phyloP scores from a whole-genome alignment of 2,888 invertebrate species.

The Plagodis dolabraria region DNA sequence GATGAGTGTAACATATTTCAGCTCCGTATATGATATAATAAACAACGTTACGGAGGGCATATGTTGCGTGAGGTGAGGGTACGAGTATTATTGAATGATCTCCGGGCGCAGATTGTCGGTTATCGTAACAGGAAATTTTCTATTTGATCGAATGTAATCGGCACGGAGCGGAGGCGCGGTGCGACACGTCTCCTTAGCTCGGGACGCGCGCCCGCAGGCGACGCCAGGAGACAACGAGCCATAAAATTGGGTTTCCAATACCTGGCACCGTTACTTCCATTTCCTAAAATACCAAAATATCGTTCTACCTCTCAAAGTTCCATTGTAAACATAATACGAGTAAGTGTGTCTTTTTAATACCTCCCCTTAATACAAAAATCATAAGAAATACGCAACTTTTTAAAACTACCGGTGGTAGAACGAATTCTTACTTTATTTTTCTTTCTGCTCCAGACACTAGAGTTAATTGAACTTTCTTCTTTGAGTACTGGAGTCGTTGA shows the following conservation, averaged over 20 bases:
- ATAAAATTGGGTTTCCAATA: slow-evolving; percentile 72
- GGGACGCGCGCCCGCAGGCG: slow-evolving; percentile 37
- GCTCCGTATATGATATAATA: slow-evolving; percentile 26
- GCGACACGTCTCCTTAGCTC: slow-evolving; percentile 38
- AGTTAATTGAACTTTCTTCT: slow-evolving; percentile 48
- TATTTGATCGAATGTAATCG: slow-evolving; percentile 72
- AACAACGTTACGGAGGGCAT: slow-evolving; percentile 36
- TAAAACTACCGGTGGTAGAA: slow-evolving; percentile 38
- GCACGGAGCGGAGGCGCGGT: slow-evolving; percentile 27
- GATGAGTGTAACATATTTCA: slow-evolving; percentile 23
- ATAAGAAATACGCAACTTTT: slow-evolving; percentile 37
- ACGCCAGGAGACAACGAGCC: slow-evolving; percentile 46
- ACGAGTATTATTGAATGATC: slow-evolving; percentile 58
- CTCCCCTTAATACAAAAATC: slow-evolving; percentile 19
- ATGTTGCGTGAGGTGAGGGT: slow-evolving; percentile 18
- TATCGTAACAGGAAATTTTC: slow-evolving; percentile 65
- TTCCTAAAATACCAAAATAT: slow-evolving; percentile 63
- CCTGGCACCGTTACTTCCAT: slow-evolving; percentile 42
- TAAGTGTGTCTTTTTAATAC: slow-evolving; percentile 26
- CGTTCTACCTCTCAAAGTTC: slow-evolving; percentile 59
- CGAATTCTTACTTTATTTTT: slow-evolving; percentile 37
- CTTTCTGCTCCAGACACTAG: slow-evolving; percentile 34
- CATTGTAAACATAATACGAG: slow-evolving; percentile 44
- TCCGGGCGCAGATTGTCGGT: slow-evolving; percentile 57
- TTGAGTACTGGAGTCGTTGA: slow-evolving; percentile 24